phyloP scores from a whole-genome alignment of 1,140 invertebrate genomes.

The Amphibalanus amphitrite region DNA sequence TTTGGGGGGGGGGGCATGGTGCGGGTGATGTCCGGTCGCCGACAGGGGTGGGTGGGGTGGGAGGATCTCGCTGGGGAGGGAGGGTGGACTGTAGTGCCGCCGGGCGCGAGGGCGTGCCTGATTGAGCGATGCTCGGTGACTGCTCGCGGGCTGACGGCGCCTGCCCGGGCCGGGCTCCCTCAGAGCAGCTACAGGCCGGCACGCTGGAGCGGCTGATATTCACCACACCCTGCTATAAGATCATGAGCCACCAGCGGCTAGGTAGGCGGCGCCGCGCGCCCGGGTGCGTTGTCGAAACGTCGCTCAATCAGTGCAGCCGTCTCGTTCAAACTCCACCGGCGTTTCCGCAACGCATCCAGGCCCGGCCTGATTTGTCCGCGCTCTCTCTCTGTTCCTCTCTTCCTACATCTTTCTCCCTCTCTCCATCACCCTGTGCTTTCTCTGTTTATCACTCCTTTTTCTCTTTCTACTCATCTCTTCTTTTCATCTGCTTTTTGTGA shows the following conservation, averaged over 20 bases:
- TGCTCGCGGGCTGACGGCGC: neutral
- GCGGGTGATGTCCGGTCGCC: too few species aligned
- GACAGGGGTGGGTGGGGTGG: too few species aligned
- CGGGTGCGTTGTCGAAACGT: neutral
- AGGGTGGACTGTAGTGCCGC: too few species aligned
- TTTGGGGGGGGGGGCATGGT: too few species aligned
- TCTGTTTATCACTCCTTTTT: neutral
- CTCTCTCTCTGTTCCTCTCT: neutral
- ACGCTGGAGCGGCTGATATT: constrained; percentile 16
- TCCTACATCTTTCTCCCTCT: neutral
- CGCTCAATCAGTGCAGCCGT: neutral
- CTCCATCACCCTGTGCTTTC: neutral
- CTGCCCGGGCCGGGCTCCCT: neutral
- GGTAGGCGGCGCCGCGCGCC: constrained; percentile 15
- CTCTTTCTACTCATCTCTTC: neutral
- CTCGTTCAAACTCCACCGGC: neutral
- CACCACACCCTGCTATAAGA: constrained; percentile 16
- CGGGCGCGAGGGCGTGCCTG: neutral
- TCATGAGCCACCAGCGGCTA: constrained; percentile 16
- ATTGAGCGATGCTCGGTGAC: neutral
- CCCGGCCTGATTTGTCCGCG: neutral
- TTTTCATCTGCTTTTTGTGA: neutral
- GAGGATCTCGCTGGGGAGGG: too few species aligned
- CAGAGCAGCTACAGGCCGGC: neutral
- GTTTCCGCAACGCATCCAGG: neutral